Base-by-base conservation (phyloP, 92 coral and sea anemone genomes). In the Epizoanthus scotinus region DNA sequence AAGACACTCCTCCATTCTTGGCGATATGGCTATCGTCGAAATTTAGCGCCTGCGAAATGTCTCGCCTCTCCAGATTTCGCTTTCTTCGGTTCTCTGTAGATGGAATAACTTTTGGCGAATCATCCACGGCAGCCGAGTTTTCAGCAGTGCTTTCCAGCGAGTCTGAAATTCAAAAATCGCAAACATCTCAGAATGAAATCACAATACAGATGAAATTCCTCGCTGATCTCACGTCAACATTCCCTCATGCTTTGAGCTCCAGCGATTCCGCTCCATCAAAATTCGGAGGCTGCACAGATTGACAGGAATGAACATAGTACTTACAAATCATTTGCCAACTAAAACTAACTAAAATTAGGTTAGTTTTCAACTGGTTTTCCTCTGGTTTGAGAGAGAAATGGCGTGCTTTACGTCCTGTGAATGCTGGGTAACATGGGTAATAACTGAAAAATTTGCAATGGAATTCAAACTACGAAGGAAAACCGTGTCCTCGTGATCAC, bases 401-500 rank as follows among this genome's bases (percentile, higher is more conserved):
- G 22, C 24, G 53, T 63, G 81, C 75, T 69, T 27, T 47, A 70
- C 18, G 67, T 75, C 78, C 73, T 20, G 34, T 81, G 89, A 82
- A 74, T 67, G 83, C 55, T 79, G 71, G 72, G 74, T 79, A 79
- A 79, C 71, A 64, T 47, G 82, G 82, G 47, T 85, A 82, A 87
- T 86, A 42, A 62, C 57, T 31, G 50, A 89, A 84, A 89, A 87
- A 92, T 89, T 89, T 83, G 69, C 68, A 71, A 53, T 67, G 97
- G 97, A 84, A 92, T 92, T 90, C 87, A 78, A 87, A 87, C 78
- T 88, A 92, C 82, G 97, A 86, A 84, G 80, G 89, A 91, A 87
- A 89, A 58, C 81, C 81, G 47, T 59, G 22, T 26, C 81, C 81
- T 75, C 81, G 81, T 75, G 81, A 75, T 38, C 81, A 17, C 55